Evolutionary conservation across 2,113 vertebrate genomes (phyloP).

Genomic region (Ophiodon elongatus): DNA sequence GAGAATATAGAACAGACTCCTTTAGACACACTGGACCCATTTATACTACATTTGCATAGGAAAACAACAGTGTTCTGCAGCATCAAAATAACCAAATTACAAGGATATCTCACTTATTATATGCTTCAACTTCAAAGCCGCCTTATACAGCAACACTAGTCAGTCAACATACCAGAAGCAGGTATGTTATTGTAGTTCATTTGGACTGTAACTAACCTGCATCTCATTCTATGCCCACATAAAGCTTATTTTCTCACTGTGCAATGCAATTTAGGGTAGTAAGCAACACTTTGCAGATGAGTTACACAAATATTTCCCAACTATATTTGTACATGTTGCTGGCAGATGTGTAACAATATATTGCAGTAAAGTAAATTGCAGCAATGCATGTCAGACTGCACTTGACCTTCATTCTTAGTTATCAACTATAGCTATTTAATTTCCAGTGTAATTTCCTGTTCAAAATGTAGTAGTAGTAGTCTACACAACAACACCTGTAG

Average conservation of each 20-base stretch:
- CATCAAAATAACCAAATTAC: too few relatives aligned
- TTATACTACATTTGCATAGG: not conserved
- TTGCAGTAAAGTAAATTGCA: not conserved
- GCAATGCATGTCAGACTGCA: not conserved
- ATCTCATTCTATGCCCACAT: not conserved
- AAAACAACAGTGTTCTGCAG: not conserved
- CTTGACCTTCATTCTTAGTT: not conserved
- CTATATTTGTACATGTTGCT: not conserved
- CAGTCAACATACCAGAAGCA: not conserved
- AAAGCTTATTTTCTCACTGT: not conserved
- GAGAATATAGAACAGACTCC: not conserved
- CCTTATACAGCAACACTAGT: not conserved
- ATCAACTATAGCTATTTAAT: not conserved
- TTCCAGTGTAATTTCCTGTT: not conserved
- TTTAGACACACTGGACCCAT: conserved; percentile 1
- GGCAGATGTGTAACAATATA: not conserved
- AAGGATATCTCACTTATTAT: not conserved
- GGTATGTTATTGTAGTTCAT: not conserved
- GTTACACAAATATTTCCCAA: not conserved
- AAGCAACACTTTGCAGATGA: not conserved
- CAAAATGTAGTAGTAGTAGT: not conserved
- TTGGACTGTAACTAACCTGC: not conserved
- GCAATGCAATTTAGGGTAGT: not conserved
- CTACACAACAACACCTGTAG: not conserved
- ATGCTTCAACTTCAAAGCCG: not conserved